phyloP scores from a whole-genome alignment of 2,888 invertebrate genomes.

The Heliconius ethilla region DNA sequence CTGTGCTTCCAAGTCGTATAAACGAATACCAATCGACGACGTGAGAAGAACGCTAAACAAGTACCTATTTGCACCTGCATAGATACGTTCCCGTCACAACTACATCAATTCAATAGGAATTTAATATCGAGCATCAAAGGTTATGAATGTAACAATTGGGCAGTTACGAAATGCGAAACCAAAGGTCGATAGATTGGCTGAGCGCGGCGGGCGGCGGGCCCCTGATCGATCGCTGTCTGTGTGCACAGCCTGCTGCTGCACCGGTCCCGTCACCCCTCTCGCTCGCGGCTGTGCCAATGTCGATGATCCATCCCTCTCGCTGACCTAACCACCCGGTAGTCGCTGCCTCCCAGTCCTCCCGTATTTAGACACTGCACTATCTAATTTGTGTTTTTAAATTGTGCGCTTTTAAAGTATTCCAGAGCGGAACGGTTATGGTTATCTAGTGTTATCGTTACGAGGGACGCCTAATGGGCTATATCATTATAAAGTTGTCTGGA shows the following conservation, averaged over 20 bases:
- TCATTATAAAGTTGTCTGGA: slow-evolving; percentile 75
- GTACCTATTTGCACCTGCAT: slow-evolving; percentile 49
- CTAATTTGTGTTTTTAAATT: slow-evolving; percentile 80
- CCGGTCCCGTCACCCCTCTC: slow-evolving; percentile 67
- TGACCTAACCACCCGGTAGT: slow-evolving; percentile 78
- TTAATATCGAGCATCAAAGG: not conserved
- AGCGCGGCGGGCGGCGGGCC: slow-evolving; percentile 63
- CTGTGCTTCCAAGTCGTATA: slow-evolving; percentile 76
- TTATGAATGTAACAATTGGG: slow-evolving; percentile 53
- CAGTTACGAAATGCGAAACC: slow-evolving; percentile 66
- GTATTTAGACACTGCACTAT: slow-evolving; percentile 80
- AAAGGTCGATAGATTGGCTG: slow-evolving; percentile 74
- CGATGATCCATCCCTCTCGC: slow-evolving; percentile 70
- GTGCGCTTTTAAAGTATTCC: slow-evolving; percentile 67
- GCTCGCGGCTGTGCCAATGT: slow-evolving; percentile 57
- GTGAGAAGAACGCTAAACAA: slow-evolving; percentile 65
- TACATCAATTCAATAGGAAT: not conserved
- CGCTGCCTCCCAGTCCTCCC: slow-evolving; percentile 73
- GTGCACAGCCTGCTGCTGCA: slow-evolving; percentile 65
- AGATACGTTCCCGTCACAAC: not conserved
- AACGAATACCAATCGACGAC: slow-evolving; percentile 76
- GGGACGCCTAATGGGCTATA: slow-evolving; percentile 67
- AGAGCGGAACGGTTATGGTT: slow-evolving; percentile 64
- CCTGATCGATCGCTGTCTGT: slow-evolving; percentile 80
- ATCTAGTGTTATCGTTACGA: slow-evolving; percentile 72